These are phyloP conservation scores for Seriola rivoliana DNA, from an alignment of 2,113 vertebrate genomes.

Conservation along the genomic window DNA sequence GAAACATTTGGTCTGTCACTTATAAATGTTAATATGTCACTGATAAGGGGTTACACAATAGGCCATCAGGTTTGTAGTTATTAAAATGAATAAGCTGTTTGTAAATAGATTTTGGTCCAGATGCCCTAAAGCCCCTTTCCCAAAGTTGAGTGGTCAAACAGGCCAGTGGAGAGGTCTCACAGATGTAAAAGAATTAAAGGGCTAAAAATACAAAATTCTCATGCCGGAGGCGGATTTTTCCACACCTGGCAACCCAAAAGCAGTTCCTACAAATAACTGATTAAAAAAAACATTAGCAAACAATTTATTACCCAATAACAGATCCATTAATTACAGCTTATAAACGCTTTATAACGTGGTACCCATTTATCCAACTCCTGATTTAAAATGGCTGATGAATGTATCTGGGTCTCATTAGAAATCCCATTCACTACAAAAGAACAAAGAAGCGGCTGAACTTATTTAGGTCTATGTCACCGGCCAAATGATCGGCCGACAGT, in stretches of 20 bases:
- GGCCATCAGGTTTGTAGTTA: neutral
- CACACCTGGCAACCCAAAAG: neutral
- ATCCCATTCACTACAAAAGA: constrained; percentile 13
- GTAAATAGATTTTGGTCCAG: neutral
- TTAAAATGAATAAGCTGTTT: neutral
- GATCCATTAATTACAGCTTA: neutral
- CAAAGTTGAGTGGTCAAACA: too few species aligned
- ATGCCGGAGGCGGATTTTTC: neutral
- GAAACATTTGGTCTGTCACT: neutral
- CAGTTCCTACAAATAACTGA: neutral
- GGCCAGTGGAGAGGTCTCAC: neutral
- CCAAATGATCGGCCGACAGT: neutral
- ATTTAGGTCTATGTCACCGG: neutral
- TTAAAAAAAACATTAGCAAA: neutral
- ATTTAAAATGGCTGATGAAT: neutral
- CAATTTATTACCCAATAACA: neutral
- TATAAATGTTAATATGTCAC: neutral
- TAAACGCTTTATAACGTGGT: neutral
- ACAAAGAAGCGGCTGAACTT: constrained; percentile 24
- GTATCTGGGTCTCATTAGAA: neutral
- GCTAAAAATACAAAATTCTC: neutral
- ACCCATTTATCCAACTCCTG: neutral
- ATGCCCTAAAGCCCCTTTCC: neutral
- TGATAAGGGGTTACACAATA: neutral
- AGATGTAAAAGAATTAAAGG: neutral